Evolutionary conservation across 1,140 invertebrate species (phyloP).

Genomic region (Procambarus clarkii): DNA sequence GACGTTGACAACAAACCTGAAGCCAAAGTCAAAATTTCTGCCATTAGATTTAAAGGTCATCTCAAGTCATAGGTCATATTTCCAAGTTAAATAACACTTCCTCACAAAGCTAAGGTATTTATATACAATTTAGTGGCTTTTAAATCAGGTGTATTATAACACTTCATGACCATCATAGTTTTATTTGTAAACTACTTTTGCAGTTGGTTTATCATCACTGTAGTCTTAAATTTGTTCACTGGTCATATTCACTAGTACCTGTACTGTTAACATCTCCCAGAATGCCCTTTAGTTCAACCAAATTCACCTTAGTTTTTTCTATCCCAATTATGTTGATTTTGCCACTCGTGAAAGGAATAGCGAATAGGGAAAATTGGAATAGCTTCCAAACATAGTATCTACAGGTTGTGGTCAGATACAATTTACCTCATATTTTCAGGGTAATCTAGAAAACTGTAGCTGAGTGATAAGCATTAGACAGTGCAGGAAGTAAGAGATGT

Average conservation of each 20-base stretch:
- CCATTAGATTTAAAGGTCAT: background rate
- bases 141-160: background rate
- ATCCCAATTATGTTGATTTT: background rate
- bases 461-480: background rate
- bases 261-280: background rate
- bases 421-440: background rate
- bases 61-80: background rate
- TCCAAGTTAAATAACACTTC: background rate
- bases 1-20: background rate
- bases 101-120: background rate
- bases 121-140: background rate
- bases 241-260: background rate
- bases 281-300: background rate
- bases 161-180: background rate
- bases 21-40: slow-evolving; percentile 6
- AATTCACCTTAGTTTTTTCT: background rate
- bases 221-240: background rate
- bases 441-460: background rate
- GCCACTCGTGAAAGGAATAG: background rate
- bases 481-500: background rate
- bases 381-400: background rate
- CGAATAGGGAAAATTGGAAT: background rate
- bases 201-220: background rate
- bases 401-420: no score
- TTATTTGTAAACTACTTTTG: background rate